Percentiles rank a stretch among this genome's conserved stretches.
Evolutionary conservation across 2,113 vertebrate genomes (phyloP).

Genomic region (Ceuthmochares aereus): DNA sequence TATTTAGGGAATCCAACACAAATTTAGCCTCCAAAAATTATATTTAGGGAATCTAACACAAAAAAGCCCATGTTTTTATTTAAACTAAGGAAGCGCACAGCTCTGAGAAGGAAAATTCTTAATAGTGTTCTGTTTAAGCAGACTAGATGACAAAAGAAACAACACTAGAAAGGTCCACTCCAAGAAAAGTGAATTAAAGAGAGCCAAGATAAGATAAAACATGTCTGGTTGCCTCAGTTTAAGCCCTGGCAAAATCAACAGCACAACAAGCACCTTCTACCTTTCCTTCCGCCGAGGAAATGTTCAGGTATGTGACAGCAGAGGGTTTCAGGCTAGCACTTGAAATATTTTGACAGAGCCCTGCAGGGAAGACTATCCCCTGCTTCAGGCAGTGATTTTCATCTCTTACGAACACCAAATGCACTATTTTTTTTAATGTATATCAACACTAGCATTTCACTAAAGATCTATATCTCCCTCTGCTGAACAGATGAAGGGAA

Average conservation of each 20-base stretch:
- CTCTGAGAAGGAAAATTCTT: neutral
- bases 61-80: neutral
- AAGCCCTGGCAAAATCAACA: neutral
- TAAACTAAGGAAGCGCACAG: neutral
- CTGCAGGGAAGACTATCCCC: neutral
- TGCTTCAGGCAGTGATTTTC: neutral
- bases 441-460: slow-evolving; percentile 24
- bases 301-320: neutral
- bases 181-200: neutral
- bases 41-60: neutral
- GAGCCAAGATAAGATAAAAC: neutral
- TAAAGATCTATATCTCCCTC: slow-evolving; percentile 62
- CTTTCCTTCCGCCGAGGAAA: neutral
- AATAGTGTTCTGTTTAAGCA: neutral
- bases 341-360: neutral
- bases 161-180: neutral
- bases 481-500: slow-evolving; percentile 56
- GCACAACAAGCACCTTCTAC: neutral
- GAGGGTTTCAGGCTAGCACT: neutral
- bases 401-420: neutral
- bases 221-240: neutral
- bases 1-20: neutral
- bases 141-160: neutral
- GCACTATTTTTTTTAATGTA: neutral
- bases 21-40: neutral